Base-by-base conservation (phyloP, 2,888 invertebrate genomes). In the Steinernema carpocapsae region DNA sequence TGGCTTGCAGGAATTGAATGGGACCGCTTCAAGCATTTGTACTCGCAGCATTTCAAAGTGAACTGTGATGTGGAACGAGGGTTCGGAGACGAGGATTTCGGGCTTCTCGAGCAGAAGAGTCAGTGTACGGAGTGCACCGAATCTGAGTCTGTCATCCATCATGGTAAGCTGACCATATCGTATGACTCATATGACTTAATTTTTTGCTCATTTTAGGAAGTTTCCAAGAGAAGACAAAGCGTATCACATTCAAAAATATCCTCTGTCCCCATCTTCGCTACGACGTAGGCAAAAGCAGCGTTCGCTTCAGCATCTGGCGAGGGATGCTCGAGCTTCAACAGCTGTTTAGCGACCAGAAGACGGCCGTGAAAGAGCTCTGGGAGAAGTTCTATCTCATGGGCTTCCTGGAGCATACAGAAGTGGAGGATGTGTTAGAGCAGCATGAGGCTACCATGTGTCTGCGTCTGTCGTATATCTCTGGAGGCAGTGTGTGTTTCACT, bases 271-370 rank as follows among this genome's bases (percentile, higher is more conserved):
- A 81, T 74, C 72, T 81, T 29, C 74, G 76, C 24, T 81, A 83
- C 29, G 74, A 78, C 59, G 56, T 73, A 22, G 81, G 81, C 24
- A 64, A 64, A 29, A 79, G 73, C n/a, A 82, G 75, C n/a, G 79
- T 83, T 32, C 73, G 76, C 12, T 83, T 83, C 72, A 82, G 81
- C 37, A 79, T 81, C n/a, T 81, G 81, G 81, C 71, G 81, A 12
- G 81, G 83, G 10, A 77, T 81, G 80, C 76, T 81, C 12, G 81
- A 81, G 56, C 72, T 81, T 19, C 42, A 83, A 32, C 81, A 81
- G 51, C 37, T 81, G 17, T 81, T 81, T 72, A 74, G 42, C 22
- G 76, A 78, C 51, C 76, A 77, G 51, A 70, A 72, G 72, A 80
- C 79, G 12, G 72, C 72, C 22, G 75, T 83, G 29, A 81, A 76